Percentiles rank a stretch among this genome's conserved stretches.
These are phyloP conservation scores for Hydrophis major DNA, from an alignment of 2,797 vertebrate species.

Conservation along the genomic window DNA sequence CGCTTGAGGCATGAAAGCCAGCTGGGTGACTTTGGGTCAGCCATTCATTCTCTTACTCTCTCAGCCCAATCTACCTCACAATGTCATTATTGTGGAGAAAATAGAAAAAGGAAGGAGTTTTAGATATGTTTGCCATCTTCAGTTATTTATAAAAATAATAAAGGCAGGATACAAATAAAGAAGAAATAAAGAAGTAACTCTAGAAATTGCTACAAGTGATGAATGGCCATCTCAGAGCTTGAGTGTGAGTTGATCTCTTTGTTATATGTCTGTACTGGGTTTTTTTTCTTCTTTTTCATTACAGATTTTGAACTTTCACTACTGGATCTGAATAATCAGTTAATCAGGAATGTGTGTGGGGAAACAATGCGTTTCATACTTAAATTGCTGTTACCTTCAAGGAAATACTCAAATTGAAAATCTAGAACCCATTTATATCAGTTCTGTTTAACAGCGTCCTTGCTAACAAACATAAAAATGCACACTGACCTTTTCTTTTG, in stretches of 20 bases:
- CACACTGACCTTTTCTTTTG: conserved; percentile 35
- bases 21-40: background rate
- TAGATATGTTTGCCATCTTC: background rate
- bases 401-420: background rate
- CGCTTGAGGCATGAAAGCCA: background rate
- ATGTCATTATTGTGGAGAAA: background rate
- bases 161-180: background rate
- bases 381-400: background rate
- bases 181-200: background rate
- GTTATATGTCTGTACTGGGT: background rate
- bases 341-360: background rate
- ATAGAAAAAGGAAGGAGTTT: background rate
- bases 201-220: background rate
- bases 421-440: background rate
- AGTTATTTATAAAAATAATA: background rate
- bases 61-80: background rate
- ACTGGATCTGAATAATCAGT: background rate
- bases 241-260: background rate
- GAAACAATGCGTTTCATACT: no score
- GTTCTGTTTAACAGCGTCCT: background rate
- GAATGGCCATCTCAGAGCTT: background rate
- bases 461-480: background rate
- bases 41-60: background rate
- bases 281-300: background rate
- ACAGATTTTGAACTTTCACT: background rate